Evolutionary conservation across 1,140 invertebrate species (phyloP), one percentile per base, ranked within the genome.

Genomic region (Pseudomyrmex pallidus): DNA sequence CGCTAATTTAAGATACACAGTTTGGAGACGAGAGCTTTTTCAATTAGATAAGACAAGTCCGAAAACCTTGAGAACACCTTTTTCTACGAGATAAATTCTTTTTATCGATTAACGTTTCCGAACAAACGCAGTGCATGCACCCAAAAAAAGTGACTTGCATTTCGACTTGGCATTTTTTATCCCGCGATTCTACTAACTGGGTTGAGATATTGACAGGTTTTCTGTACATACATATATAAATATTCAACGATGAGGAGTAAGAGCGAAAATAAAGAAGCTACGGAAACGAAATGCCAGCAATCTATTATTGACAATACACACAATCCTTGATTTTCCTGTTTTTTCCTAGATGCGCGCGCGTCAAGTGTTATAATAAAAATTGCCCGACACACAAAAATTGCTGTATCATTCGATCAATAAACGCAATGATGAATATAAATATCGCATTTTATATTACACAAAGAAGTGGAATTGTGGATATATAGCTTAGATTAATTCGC

Each of bases 191-290:
- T 89, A 82, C 64, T 88, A 86, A 83, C 77, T 82, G 70, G 84
- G 85, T 91, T 91, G 89, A 86, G 83, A 93, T 92, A 89, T 12
- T 85, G 89, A 92, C 90, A 78, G 86, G 86, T 91, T 93, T 90
- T 92, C 90, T 93, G 91, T 93, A 93, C 87, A 93, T 92, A 92
- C 86, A 85, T 91, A 85, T 91, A 91, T 90, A 88, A 89, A 89
- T 90, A 92, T 85, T 35, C 90, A 88, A 82, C 90, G 91, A 90
- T 90, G 88, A 92, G 83, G 83, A 92, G 89, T 91, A 90, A 93
- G 91, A 90, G 87, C 89, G 88, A 93, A 59, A 80, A 93, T 93
- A 93, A 93, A 93, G 89, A 90, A 93, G 83, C 87, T 92, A 88
- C 92, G 90, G 90, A 93, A 93, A 91, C 87, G 66, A 90, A 52